Conservation (phyloP, 1,140 invertebrate species). For the Drosophila bipectinata region DNA sequence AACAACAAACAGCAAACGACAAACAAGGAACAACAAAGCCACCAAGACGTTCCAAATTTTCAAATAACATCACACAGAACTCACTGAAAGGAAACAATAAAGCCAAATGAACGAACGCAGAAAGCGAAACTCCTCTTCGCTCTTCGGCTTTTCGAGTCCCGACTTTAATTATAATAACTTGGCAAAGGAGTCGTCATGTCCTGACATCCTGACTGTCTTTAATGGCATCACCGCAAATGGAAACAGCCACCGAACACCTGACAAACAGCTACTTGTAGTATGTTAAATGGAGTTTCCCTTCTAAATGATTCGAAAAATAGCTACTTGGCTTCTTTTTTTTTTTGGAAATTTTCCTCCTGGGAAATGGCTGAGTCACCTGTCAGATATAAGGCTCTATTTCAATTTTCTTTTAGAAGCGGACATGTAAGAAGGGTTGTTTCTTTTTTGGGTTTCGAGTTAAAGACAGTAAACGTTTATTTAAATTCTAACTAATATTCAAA, state of each 20-base stretch:
- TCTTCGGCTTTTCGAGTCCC: conserved; percentile 5
- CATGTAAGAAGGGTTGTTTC: background rate
- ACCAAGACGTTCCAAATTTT: conserved; percentile 62
- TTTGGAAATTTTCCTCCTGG: conserved; percentile 19
- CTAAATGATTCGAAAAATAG: conserved; percentile 38
- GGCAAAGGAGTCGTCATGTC: conserved; percentile 20
- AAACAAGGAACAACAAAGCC: conserved; percentile 43
- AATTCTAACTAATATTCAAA: background rate
- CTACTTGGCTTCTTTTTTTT: conserved; percentile 16
- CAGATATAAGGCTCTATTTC: conserved; percentile 3
- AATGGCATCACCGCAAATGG: conserved; percentile 44
- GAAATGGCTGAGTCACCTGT: conserved; percentile 33
- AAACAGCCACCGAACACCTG: conserved; percentile 20
- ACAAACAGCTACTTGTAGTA: conserved; percentile 21
- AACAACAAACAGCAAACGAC: conserved; percentile 42
- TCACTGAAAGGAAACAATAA: conserved; percentile 50
- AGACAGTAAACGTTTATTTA: background rate
- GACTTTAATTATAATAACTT: conserved; percentile 53
- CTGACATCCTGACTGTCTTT: conserved; percentile 38
- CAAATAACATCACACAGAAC: conserved; percentile 63
- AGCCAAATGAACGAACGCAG: conserved; percentile 9
- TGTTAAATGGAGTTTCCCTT: conserved; percentile 24
- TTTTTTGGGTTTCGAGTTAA: background rate
- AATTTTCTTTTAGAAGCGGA: background rate
- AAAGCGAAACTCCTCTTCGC: conserved; percentile 41